These are phyloP conservation scores for Symphodus melops DNA, from an alignment of 2,113 vertebrate genomes.

Conservation along the genomic window DNA sequence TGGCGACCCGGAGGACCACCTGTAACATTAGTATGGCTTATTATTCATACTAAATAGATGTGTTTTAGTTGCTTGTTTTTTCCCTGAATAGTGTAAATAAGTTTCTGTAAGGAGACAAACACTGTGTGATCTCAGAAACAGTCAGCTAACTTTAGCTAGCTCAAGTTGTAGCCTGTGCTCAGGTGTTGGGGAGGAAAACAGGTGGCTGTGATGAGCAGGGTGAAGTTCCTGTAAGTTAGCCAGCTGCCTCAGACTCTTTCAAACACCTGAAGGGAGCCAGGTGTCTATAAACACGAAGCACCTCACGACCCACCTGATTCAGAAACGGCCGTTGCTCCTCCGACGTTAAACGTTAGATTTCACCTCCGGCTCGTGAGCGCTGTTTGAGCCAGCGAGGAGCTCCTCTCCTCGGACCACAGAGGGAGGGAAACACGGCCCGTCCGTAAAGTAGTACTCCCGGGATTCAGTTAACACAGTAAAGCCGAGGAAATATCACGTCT, in stretches of 20 bases:
- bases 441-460: slow-evolving; percentile 6
- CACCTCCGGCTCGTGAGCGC: slow-evolving; percentile 31
- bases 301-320: slow-evolving; percentile 80
- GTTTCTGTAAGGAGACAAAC: no score
- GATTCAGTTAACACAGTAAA: neutral
- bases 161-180: neutral
- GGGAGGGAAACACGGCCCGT: neutral
- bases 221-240: neutral
- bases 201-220: neutral
- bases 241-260: neutral
- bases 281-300: slow-evolving; percentile 5
- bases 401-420: neutral
- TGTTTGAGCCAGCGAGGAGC: slow-evolving; percentile 7
- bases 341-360: slow-evolving; percentile 45
- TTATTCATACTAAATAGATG: no score
- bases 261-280: slow-evolving; percentile 64
- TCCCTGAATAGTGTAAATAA: no score
- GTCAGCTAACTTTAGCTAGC: slow-evolving; percentile 52
- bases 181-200: neutral
- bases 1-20: no score
- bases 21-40: no score
- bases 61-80: no score
- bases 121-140: slow-evolving; percentile 5
- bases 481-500: slow-evolving; percentile 9
- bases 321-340: slow-evolving; percentile 61